Evolutionary conservation across 2,888 invertebrate species (phyloP), one percentile per base, ranked within the genome.

Genomic region (Biston betularia): DNA sequence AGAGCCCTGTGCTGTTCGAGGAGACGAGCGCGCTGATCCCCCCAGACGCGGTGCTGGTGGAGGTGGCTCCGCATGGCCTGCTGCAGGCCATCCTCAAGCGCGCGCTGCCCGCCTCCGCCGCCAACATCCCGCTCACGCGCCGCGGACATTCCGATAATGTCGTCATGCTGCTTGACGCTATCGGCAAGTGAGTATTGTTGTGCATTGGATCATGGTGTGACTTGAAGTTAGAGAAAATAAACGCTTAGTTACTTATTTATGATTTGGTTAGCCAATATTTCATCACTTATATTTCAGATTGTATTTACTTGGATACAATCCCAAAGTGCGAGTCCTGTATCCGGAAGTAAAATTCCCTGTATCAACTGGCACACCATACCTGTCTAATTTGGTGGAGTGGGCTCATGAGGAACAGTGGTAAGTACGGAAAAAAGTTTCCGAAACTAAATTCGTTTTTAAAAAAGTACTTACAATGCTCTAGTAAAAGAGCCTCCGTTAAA

Each of bases 41-140:
- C 0, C 91, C 94, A 33, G 95, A 97, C 80, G 97, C 98, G 0
- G 94, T 98, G 48, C 94, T 96, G 15, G 95, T 98, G 68, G 98
- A 98, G 87, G 95, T 98, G 68, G 97, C 98, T 0, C 98, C 98
- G 0, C 98, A 98, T 80, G 96, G 97, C 24, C 92, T 98, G 34
- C 93, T 98, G 62, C 97, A 98, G 59, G 80, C 82, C 6, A 81
- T 82, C 33, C 75, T 98, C 11, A 96, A 96, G 79, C 93, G 97
- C 58, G 96, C 97, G 0, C 86, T 98, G 35, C 86, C 90, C 34
- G 79, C 94, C 5, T 94, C 93, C 24, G 95, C 96, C 68, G 93
- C 90, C 5, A 96, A 96, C 79, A 93, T 97, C 48, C 94, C 97
- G 0, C 89, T 98, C 14, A 97, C 97, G 71, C 95, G 96, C 75